Evolutionary conservation across 2,113 vertebrate genomes (phyloP).

Genomic region (Crocuta crocuta): DNA sequence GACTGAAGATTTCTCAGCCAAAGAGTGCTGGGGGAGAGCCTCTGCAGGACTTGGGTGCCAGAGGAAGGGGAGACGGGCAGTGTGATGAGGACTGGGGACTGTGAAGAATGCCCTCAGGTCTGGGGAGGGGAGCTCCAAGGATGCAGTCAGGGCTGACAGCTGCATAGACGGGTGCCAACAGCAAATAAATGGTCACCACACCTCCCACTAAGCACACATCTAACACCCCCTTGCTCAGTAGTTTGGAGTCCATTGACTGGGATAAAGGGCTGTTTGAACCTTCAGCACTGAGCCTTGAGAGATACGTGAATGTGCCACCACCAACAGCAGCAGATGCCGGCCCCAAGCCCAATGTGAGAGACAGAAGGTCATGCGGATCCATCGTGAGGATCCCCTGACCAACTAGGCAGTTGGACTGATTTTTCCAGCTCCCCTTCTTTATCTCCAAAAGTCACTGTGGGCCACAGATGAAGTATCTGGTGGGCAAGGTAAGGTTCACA

Average conservation of each 20-base stretch:
- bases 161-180: neutral
- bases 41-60: neutral
- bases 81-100: neutral
- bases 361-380: neutral
- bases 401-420: neutral
- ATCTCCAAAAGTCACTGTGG: neutral
- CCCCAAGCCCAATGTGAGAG: neutral
- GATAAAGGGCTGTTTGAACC: neutral
- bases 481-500: neutral
- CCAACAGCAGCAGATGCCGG: neutral
- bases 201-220: neutral
- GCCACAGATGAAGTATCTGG: neutral
- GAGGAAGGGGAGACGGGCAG: neutral
- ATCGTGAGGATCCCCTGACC: neutral
- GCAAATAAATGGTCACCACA: neutral
- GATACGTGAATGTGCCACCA: accelerated
- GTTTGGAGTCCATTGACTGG: neutral
- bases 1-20: neutral
- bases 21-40: no score
- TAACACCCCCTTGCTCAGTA: neutral
- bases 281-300: neutral
- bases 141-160: neutral
- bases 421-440: neutral
- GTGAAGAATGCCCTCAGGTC: neutral
- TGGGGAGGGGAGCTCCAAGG: neutral